Evolutionary conservation across 2,113 vertebrate species (phyloP).

Genomic region (Boleophthalmus pectinirostris): DNA sequence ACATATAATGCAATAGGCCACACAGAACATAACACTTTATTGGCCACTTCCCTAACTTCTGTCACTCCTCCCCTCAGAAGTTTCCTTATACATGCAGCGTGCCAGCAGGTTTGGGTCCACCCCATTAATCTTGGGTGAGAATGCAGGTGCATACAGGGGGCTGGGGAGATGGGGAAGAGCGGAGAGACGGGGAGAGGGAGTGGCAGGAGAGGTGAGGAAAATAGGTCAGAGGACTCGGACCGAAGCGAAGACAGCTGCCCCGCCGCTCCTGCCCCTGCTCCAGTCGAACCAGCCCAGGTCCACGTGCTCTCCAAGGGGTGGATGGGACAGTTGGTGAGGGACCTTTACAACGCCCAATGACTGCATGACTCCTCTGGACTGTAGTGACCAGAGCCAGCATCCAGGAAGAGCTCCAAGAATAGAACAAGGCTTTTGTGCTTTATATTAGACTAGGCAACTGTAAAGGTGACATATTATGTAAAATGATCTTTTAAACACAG

Average conservation of each 20-base stretch:
- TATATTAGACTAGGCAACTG: background rate
- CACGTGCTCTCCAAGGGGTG: constrained; percentile 27
- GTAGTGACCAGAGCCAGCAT: constrained; percentile 7
- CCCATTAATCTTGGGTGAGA: constrained; percentile 77
- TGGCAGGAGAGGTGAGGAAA: constrained; percentile 67
- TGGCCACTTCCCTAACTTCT: constrained; percentile 49
- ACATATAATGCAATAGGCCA: background rate
- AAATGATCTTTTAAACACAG: no score
- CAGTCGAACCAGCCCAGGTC: constrained; percentile 39
- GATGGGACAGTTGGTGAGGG: constrained; percentile 69
- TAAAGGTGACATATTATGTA: no score
- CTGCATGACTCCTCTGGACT: constrained; percentile 30
- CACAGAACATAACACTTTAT: background rate
- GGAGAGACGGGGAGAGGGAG: constrained; percentile 4
- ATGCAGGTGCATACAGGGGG: constrained; percentile 47
- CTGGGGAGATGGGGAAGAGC: constrained; percentile 50
- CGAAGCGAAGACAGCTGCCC: constrained; percentile 77
- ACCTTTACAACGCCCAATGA: constrained; percentile 39
- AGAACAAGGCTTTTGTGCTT: background rate
- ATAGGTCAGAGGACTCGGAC: constrained; percentile 78
- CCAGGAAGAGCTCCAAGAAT: constrained; percentile 30
- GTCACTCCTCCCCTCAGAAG: constrained; percentile 60
- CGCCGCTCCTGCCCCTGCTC: constrained; percentile 52
- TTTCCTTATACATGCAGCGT: constrained; percentile 55
- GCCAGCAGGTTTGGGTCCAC: constrained; percentile 74